phyloP scores from a whole-genome alignment of 1,140 invertebrate species.

The Helicoverpa zea region DNA sequence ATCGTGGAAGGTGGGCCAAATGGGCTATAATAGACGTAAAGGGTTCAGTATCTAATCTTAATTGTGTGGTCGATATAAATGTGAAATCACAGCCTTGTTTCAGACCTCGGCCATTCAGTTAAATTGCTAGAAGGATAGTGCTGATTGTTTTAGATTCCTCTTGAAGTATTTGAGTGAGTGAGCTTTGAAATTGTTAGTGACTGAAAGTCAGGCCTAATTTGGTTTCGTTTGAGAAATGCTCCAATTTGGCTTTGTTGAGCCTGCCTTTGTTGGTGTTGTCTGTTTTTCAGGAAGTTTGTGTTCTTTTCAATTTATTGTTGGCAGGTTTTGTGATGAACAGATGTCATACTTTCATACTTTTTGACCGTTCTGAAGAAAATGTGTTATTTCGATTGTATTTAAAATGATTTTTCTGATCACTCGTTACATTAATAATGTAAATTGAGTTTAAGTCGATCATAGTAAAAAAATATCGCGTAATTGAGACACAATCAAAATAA shows the following conservation, averaged over 20 bases:
- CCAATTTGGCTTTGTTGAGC: not conserved
- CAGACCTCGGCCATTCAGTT: not conserved
- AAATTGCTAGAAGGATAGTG: slow-evolving; percentile 26
- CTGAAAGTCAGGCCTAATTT: not conserved
- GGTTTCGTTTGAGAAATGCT: not conserved
- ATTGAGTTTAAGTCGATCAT: too few relatives aligned
- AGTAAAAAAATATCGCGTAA: too few relatives aligned
- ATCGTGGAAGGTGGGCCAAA: slow-evolving; percentile 50
- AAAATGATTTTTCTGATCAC: too few relatives aligned
- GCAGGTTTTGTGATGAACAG: too few relatives aligned
- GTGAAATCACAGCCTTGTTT: slow-evolving; percentile 42
- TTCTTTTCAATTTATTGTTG: too few relatives aligned
- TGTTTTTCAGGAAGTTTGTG: too few relatives aligned
- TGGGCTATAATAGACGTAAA: slow-evolving; percentile 53
- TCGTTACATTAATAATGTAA: too few relatives aligned
- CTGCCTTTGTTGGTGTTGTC: not conserved
- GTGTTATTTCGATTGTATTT: too few relatives aligned
- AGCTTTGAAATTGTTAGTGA: not conserved
- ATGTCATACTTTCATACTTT: too few relatives aligned
- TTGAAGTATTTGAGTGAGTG: not conserved
- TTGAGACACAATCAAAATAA: too few relatives aligned
- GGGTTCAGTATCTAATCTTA: slow-evolving; percentile 54
- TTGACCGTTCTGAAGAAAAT: too few relatives aligned
- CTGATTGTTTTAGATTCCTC: slow-evolving; percentile 26
- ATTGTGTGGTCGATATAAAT: slow-evolving; percentile 52